Conservation (phyloP, 2,113 vertebrate species). For the Epinephelus cyanopodus region DNA sequence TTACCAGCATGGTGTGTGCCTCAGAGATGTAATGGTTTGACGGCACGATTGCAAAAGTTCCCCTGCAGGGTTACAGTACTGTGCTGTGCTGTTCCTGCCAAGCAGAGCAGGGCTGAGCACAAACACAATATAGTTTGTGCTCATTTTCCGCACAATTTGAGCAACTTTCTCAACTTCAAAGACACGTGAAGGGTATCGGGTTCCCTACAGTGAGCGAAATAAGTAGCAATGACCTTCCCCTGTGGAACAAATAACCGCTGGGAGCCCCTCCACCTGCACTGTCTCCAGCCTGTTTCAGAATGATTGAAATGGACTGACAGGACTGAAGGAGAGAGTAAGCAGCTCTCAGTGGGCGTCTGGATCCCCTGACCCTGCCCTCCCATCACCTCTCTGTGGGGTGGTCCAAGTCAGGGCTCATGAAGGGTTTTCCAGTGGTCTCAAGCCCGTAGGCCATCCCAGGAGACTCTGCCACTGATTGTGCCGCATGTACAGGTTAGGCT, state of each 20-base stretch:
- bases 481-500: slow-evolving; percentile 50
- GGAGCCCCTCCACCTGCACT: slow-evolving; percentile 68
- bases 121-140: neutral
- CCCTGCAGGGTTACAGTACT: slow-evolving; percentile 43
- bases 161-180: slow-evolving; percentile 56
- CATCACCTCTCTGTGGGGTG: slow-evolving; percentile 62
- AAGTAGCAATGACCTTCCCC: slow-evolving; percentile 41
- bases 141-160: slow-evolving; percentile 57
- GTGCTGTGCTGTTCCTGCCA: slow-evolving; percentile 13
- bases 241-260: slow-evolving; percentile 33
- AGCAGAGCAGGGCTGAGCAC: slow-evolving; percentile 25
- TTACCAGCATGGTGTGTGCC: slow-evolving; percentile 35
- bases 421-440: slow-evolving; percentile 40
- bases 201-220: slow-evolving; percentile 31
- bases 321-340: slow-evolving; percentile 68
- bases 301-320: slow-evolving; percentile 74
- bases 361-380: slow-evolving; percentile 55
- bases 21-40: slow-evolving; percentile 32
- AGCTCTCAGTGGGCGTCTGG: slow-evolving; percentile 62
- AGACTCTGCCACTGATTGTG: slow-evolving; percentile 73
- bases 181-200: slow-evolving; percentile 37
- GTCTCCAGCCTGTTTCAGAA: slow-evolving; percentile 57
- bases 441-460: slow-evolving; percentile 59
- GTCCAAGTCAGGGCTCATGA: slow-evolving; percentile 41
- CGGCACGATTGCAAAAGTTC: slow-evolving; percentile 54